Conservation (phyloP, 2,888 invertebrate genomes). For the Tetranychus truncatus region DNA sequence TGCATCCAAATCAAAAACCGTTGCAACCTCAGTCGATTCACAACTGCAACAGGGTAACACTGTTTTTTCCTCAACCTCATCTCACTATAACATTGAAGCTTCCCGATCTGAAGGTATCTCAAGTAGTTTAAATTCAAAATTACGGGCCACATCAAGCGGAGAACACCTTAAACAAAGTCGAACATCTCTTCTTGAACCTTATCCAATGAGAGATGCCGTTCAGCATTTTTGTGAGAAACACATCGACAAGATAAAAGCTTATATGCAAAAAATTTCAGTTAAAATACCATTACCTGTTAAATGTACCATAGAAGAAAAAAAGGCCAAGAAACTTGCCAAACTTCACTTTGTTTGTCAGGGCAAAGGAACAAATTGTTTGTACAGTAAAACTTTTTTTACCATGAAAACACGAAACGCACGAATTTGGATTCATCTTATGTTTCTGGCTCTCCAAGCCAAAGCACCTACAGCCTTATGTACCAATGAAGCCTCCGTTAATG, state of each 20-base stretch:
- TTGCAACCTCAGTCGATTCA: slow-evolving; percentile 19
- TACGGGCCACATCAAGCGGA: neutral
- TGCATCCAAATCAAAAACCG: slow-evolving; percentile 16
- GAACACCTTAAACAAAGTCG: slow-evolving; percentile 15
- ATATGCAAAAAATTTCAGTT: slow-evolving; percentile 67
- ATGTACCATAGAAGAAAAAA: slow-evolving; percentile 71
- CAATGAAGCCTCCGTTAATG: slow-evolving; percentile 58
- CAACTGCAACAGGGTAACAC: slow-evolving; percentile 16
- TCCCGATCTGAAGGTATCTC: slow-evolving; percentile 15
- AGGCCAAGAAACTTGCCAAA: slow-evolving; percentile 67
- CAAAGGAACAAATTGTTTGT: slow-evolving; percentile 58
- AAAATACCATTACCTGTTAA: slow-evolving; percentile 74
- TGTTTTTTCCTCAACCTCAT: slow-evolving; percentile 18
- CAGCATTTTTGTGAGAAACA: slow-evolving; percentile 93
- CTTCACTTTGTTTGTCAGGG: slow-evolving; percentile 75
- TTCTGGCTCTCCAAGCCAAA: slow-evolving; percentile 69
- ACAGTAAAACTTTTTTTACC: slow-evolving; percentile 39
- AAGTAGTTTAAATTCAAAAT: slow-evolving; percentile 9
- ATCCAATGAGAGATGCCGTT: slow-evolving; percentile 70
- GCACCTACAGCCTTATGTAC: slow-evolving; percentile 58
- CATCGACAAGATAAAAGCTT: slow-evolving; percentile 68
- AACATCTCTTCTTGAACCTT: slow-evolving; percentile 61
- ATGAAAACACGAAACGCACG: slow-evolving; percentile 51
- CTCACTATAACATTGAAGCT: slow-evolving; percentile 16
- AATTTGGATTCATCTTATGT: slow-evolving; percentile 90